Evolutionary conservation across 2,888 invertebrate genomes (phyloP), one percentile per base, ranked within the genome.

Genomic region (Agrochola lota): DNA sequence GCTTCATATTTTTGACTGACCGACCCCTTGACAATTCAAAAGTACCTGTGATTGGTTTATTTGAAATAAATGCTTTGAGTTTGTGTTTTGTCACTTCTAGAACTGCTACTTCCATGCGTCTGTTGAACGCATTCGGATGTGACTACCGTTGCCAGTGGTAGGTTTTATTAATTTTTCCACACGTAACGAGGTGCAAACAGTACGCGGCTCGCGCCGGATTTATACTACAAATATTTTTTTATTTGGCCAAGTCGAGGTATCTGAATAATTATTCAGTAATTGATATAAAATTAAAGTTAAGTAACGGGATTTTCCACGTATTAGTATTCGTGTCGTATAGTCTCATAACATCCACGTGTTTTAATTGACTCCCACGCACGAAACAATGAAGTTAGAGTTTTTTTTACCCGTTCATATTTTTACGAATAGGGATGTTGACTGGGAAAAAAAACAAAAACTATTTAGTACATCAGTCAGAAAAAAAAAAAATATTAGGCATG

Each of bases 131-230:
- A 74, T 82, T 85, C 76, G 76, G 77, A 88, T 85, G 82, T 84
- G 76, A 78, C 80, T 85, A 70, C 64, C 57, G 72, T 75, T n/a
- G 67, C 59, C 67, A 63, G 30, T 40, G 74, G 86, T 68, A 85
- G 85, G 85, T 92, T 93, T 92, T 92, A 92, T 91, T 91, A 92
- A 89, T 93, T 92, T 93, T 92, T 90, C 87, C 89, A 90, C 90
- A 90, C 84, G 87, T 91, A 92, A 93, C 93, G 89, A 93, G 89
- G 81, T 87, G 86, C 83, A 78, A 86, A 85, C 81, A 81, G 77
- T 71, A 81, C 70, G 66, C 30, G 40, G 17, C 43, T 55, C 43
- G 52, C 26, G 35, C 46, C n/a, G 57, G 20, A 77, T 69, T 62
- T 68, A 67, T 57, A 46, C 40, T 40, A 46, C 66, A 12, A 52